Evolutionary conservation across 2,888 invertebrate species (phyloP), one percentile per base, ranked within the genome.

Genomic region (Mallateleia sp.): DNA sequence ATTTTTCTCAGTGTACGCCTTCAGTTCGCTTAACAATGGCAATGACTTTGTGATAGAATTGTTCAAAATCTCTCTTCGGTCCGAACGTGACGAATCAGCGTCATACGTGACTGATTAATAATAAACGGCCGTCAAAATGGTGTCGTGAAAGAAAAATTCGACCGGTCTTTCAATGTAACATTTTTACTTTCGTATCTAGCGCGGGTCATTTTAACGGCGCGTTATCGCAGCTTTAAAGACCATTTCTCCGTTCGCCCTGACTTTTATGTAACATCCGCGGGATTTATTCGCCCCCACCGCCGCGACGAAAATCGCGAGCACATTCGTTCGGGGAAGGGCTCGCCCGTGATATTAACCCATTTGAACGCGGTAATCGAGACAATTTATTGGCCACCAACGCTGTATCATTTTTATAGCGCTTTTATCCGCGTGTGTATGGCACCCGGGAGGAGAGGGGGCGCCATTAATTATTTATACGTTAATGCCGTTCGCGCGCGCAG

Each of bases 301-400:
- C 28, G 25, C 64, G 58, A 34, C 81, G 80, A 82, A 87, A 89
- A 89, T 87, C 82, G 82, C 64, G 64, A 47, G 77, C 66, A 56
- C 66, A 45, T 72, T 69, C 81, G 82, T 67, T 34, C 72, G 67
- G 67, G 81, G 62, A 86, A 88, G 85, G 84, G 75, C 62, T 84
- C 54, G 60, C 25, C 71, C 50, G 75, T 81, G 88, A 91, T 91
- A 91, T 90, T 89, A 89, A 91, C 89, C 89, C 89, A 89, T 90
- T 89, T 89, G 87, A 84, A 89, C 77, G 80, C 87, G 85, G 85
- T 88, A 89, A 91, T 89, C 88, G 89, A 88, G 88, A 91, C 89
- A 84, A 90, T 91, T 91, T 90, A 91, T 90, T 85, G 88, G 85
- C 78, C 85, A 82, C 83, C 77, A 72, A 82, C 88, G 82, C 52